Percentiles rank a stretch among this genome's conserved stretches.
phyloP scores from a whole-genome alignment of 2,888 invertebrate species.

The Girardia tigrina region DNA sequence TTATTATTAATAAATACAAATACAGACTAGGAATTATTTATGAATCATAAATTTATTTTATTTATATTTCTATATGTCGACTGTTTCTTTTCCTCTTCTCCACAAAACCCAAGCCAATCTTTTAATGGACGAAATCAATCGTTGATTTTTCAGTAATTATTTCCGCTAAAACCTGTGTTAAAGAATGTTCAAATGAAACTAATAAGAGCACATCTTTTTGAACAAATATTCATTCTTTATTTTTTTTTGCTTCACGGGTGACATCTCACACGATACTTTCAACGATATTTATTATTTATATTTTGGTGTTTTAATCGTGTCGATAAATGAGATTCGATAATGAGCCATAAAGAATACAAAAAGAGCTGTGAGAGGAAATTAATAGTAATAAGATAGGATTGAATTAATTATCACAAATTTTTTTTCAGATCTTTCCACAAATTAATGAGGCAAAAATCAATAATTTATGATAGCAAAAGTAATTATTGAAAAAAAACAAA shows the following conservation, averaged over 20 bases:
- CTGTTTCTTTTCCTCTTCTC: too few relatives aligned
- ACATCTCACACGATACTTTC: neutral
- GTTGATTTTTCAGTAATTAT: neutral
- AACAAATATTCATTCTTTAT: neutral
- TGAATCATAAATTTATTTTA: too few relatives aligned
- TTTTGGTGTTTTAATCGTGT: neutral
- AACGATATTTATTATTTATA: neutral
- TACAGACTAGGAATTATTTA: too few relatives aligned
- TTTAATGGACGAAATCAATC: neutral
- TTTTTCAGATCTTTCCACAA: too few relatives aligned
- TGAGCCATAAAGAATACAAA: neutral
- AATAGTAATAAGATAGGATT: neutral
- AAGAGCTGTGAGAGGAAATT: neutral
- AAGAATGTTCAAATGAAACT: neutral
- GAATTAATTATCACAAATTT: neutral
- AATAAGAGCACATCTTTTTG: neutral
- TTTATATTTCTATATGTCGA: too few relatives aligned
- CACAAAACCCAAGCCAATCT: neutral
- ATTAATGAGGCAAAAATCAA: too few relatives aligned
- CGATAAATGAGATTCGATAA: neutral
- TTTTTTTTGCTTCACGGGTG: neutral
- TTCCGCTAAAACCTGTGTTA: neutral
- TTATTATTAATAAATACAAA: too few relatives aligned
- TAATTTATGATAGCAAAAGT: too few relatives aligned
- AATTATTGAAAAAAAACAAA: too few relatives aligned